Base-by-base conservation (phyloP, 2,888 invertebrate species). In the Rotaria macrura region DNA sequence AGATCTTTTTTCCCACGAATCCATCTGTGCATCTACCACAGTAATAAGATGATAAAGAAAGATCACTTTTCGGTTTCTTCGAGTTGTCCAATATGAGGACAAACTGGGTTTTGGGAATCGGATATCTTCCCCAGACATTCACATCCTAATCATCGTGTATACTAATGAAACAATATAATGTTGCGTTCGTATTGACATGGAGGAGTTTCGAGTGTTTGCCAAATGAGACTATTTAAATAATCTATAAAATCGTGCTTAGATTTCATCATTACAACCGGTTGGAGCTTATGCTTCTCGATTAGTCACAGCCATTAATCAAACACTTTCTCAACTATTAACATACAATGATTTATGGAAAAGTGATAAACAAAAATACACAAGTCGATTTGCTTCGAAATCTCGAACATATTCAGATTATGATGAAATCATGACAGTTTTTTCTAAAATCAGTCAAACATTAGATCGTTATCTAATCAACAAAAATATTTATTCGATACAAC, bases 301-400 rank as follows among this genome's bases (percentile, higher is more conserved):
- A 43, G 79, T 43, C 5, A 43, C 40, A 43, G 0, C 43, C 12
- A 43, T 79, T 12, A 79, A 79, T 79, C 43, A 10, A 25, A 79
- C 2, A 6, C 40, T 79, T 38, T 25, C n/a, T 0, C 38, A 79
- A 79, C 25, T 40, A 25, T 79, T 79, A 79, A n/a, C 79, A 2
- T 79, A 79, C 9, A 79, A 79, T 43, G 79, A 79, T 43, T n/a
- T 79, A 43, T 79, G 79, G 79, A 79, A 43, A 25, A 79, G 23
- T 43, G 79, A 79, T 79, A 79, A 79, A n/a, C 43, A 43, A 40
- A 40, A 43, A 43, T 43, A 43, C 25, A 79, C 43, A 25, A 79
- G 25, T 43, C 40, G 34, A 79, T 79, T 79, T 79, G 43, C 12
- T 43, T 43, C 25, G n/a, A 79, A 79, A 79, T 43, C 40, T 40